Evolutionary conservation across 2,113 vertebrate genomes (phyloP), one percentile per base, ranked within the genome.

Genomic region (Anser cygnoides): DNA sequence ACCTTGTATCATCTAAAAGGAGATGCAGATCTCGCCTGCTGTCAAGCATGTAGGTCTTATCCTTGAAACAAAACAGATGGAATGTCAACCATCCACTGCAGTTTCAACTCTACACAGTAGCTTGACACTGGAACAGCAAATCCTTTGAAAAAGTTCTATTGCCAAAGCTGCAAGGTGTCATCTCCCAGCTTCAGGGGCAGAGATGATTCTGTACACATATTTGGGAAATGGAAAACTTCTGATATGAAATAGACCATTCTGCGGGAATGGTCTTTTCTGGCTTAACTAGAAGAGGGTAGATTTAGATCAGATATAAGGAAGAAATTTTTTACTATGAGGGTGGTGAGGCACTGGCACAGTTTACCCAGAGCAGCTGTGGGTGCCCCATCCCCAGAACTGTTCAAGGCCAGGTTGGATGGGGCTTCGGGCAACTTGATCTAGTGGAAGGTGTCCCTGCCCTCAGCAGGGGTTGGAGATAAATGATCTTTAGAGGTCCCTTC

Each of bases 91-190:
- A 87, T 62, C 70, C 67, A 75, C 74, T 61, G 46, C 72, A 65
- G 66, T 89, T 66, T 52, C 75, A 84, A 86, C 70, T 89, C 21
- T 61, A 11, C 39, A 26, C 50, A 62, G 84, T 65, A 58, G 68
- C 68, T 50, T 76, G 78, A 92, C 33, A 63, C 46, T 61, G 62
- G 86, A 90, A 93, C 85, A 95, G 92, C 82, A 97, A 97, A 93
- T 92, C 83, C 89, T 90, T 62, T 78, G n/a, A 19, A 72, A 83
- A 76, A 90, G 46, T 71, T 92, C 61, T 65, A 31, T 33, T 93
- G 81, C 57, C 58, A 67, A 29, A 57, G 35, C 50, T 23, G 55
- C 35, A n/a, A 10, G 43, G 37, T 35, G 33, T 84, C 31, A 46
- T 25, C 39, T 86, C 35, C 49, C 65, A 68, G 18, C 37, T 25